Conservation (phyloP, 2,888 invertebrate genomes). For the Phytoseiulus persimilis region DNA sequence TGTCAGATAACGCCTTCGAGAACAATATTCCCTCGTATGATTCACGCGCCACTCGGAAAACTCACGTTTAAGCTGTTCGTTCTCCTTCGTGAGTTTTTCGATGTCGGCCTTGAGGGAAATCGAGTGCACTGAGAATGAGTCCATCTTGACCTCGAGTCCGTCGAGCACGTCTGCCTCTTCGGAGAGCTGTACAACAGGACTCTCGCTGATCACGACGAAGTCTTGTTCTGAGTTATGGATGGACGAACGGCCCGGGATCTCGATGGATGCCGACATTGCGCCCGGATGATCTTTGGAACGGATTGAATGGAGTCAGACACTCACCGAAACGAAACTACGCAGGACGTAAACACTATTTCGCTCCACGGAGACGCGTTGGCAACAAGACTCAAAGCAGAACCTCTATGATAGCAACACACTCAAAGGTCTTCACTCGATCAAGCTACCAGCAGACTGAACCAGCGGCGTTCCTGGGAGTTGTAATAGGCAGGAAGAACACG, state of each 20-base stretch:
- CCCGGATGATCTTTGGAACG: not conserved
- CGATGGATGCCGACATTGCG: not conserved
- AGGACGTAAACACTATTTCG: not conserved
- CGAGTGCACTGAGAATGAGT: not conserved
- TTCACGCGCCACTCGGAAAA: not conserved
- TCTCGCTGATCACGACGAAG: constrained; percentile 29
- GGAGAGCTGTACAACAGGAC: constrained; percentile 6
- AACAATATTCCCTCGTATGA: too few species aligned
- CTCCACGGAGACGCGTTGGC: not conserved
- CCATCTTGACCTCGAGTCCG: not conserved
- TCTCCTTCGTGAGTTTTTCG: constrained; percentile 11
- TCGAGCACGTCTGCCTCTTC: not conserved
- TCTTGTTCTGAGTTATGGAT: not conserved
- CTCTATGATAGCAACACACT: not conserved
- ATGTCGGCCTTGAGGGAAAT: constrained; percentile 15
- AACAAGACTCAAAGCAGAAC: not conserved
- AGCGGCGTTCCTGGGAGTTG: not conserved
- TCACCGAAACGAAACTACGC: not conserved
- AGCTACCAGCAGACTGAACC: not conserved
- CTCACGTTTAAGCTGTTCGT: constrained; percentile 22
- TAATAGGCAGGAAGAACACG: not conserved
- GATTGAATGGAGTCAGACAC: not conserved
- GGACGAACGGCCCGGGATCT: not conserved
- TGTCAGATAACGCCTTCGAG: too few species aligned
- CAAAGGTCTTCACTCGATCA: not conserved